Evolutionary conservation across 1,140 invertebrate species (phyloP), one percentile per base, ranked within the genome.

Genomic region (Cydia pomonella): DNA sequence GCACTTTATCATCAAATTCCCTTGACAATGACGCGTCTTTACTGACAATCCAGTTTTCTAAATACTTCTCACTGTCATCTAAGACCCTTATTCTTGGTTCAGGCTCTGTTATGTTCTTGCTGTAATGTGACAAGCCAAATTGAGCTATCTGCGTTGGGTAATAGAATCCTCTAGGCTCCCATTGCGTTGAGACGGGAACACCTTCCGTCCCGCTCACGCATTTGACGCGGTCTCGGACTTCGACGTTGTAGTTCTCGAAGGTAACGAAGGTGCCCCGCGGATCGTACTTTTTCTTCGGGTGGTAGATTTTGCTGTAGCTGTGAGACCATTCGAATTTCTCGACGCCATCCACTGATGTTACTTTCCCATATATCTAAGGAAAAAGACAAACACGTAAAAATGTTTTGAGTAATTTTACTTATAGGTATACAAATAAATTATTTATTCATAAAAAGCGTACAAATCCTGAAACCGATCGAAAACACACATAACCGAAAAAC

Each of bases 121-220:
- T 99, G 92, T 98, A 99, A 93, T 99, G 99, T 27, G 98, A 97
- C 44, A 99, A 92, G 0, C 98, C 99, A 92, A 98, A 99, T 90
- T 99, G 99, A 4, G 98, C 98, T 79, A 99, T 99, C 94, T 99
- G 99, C 2, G 99, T 99, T 0, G 99, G 98, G 94, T 99, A 99
- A 89, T 96, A 98, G 91, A 99, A 99, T 0, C 98, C 98, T 64
- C 95, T 95, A 25, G 96, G 96, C 77, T 98, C 97, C 98, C 98
- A 99, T 86, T 99, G 98, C 0, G 96, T 98, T 1, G 98, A 98
- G 47, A 99, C 95, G 0, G 98, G 98, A 9, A 99, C 98, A 75
- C 97, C 98, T 87, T 98, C 97, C 13, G 95, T 95, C 0, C 97
- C 98, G 90, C 97, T 98, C 78, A 99, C 96, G 88, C 98, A 99